Base-by-base conservation (phyloP, 2,888 invertebrate species). In the Lobophora halterata region DNA sequence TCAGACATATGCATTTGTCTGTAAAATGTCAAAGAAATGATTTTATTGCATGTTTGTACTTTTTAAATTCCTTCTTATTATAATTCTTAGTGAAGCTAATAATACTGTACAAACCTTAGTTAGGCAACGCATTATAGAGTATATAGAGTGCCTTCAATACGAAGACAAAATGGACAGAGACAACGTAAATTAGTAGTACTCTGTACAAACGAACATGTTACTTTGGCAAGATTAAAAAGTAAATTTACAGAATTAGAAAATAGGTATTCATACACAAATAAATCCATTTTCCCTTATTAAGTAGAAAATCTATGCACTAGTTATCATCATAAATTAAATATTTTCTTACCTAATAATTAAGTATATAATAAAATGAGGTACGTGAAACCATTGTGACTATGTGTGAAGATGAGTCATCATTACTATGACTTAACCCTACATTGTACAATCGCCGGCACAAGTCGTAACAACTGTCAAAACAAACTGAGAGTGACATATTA, bases 321-420 rank as follows among this genome's bases (percentile, higher is more conserved):
- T 37, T 47, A 44, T 46, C 49, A 71, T 46, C 49, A 71, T 75
- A 74, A 75, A 77, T 73, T 73, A 76, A 70, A 72, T 68, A 70
- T 44, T 64, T 58, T 53, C 80, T 80, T 83, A 82, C 55, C 61
- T 64, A 66, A 63, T 67, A 70, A 72, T 76, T 33, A n/a, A n/a
- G n/a, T n/a, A 79, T 71, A 72, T 77, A 73, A 69, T 77, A 81
- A 82, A 42, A 86, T 87, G 87, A 87, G 86, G 87, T 87, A 87
- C 77, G 71, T 80, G 75, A 79, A 83, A 83, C 77, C 74, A 78
- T 79, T 83, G 77, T 83, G 85, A 86, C 83, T 85, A 80, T 71
- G 62, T 65, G 71, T 65, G 70, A 69, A 71, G 60, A 64, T 57
- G 60, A 67, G 68, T 61, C 68, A n/a, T n/a, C n/a, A 60, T 60